Evolutionary conservation across 2,797 vertebrate species (phyloP).

Genomic region (Artibeus lituratus): DNA sequence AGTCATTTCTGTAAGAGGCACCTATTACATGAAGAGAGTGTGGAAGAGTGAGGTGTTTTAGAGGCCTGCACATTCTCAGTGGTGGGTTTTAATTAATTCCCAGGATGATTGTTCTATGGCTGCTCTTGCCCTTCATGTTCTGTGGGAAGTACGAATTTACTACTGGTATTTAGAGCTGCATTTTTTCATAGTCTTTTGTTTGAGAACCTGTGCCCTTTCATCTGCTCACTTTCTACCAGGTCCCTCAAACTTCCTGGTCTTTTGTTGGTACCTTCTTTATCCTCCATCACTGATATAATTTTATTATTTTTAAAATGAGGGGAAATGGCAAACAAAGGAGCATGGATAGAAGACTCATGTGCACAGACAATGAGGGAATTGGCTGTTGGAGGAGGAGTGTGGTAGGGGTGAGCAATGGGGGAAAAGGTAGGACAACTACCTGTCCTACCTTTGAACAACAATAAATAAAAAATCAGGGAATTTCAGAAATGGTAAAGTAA

Average conservation of each 20-base stretch:
- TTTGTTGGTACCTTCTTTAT: background rate
- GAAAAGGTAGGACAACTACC: too few relatives aligned
- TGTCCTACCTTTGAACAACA: too few relatives aligned
- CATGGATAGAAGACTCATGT: too few relatives aligned
- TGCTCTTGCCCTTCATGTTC: background rate
- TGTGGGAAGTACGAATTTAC: background rate
- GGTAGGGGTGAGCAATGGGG: too few relatives aligned
- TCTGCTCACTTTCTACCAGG: background rate
- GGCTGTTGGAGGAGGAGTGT: too few relatives aligned
- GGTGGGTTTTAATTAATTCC: constrained; percentile 25
- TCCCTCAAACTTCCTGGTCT: background rate
- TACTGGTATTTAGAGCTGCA: background rate
- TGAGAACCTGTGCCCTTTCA: background rate
- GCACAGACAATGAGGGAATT: too few relatives aligned
- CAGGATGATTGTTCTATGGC: background rate
- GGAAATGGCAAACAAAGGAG: too few relatives aligned
- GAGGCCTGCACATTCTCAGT: background rate
- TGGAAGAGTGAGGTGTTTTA: background rate
- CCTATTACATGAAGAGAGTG: background rate
- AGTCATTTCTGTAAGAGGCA: background rate
- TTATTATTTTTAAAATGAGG: background rate
- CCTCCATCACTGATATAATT: background rate
- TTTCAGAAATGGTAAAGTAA: too few relatives aligned
- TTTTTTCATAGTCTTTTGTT: background rate
- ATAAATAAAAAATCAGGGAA: too few relatives aligned